phyloP scores from a whole-genome alignment of 2,113 vertebrate species.

The Protomyctophum bolini region DNA sequence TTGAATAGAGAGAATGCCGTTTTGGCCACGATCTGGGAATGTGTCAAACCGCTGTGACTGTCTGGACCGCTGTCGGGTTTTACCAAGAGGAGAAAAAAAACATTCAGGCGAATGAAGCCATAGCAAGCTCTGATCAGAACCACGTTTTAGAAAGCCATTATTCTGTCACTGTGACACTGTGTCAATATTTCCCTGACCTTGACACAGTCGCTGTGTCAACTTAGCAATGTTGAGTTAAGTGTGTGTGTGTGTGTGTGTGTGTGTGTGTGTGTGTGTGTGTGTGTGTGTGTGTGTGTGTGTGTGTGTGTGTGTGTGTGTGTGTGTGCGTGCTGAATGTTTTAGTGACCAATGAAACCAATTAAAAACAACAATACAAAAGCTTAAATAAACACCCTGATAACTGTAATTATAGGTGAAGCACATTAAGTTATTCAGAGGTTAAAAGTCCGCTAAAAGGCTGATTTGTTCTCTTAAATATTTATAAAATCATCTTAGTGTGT shows the following conservation, averaged over 20 bases:
- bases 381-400: too few relatives aligned
- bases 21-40: background rate
- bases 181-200: conserved; percentile 6
- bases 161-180: background rate
- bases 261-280: background rate
- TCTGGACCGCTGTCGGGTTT: background rate
- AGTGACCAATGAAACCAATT: too few relatives aligned
- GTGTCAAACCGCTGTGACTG: background rate
- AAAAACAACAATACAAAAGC: too few relatives aligned
- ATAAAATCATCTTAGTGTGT: conserved; percentile 36
- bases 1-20: too few relatives aligned
- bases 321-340: background rate
- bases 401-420: too few relatives aligned
- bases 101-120: background rate
- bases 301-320: background rate
- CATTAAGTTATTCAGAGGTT: too few relatives aligned
- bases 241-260: background rate
- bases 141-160: conserved; percentile 3
- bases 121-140: background rate
- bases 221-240: background rate
- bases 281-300: background rate
- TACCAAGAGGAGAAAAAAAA: background rate
- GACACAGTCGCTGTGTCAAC: background rate
- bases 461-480: conserved; percentile 73
- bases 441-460: conserved; percentile 33